phyloP scores from a whole-genome alignment of 53 echinoderm and acorn worm genomes.

The Luidia sarsii region DNA sequence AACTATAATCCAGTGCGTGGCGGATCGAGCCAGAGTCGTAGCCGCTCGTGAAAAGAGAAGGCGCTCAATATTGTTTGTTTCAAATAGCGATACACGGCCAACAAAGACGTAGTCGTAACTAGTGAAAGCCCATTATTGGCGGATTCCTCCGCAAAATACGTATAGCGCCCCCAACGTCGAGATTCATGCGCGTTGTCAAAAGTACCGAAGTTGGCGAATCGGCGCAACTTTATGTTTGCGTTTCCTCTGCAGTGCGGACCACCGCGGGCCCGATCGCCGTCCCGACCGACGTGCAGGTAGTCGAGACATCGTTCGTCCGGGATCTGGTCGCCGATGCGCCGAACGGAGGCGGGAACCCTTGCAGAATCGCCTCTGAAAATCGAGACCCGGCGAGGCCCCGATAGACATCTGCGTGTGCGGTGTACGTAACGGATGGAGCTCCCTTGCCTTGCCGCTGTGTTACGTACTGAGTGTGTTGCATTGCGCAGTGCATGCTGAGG shows the following conservation, averaged over 20 bases:
- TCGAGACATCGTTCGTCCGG: constrained; percentile 13
- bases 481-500: constrained; percentile 33
- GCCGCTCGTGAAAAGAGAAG: too few species aligned
- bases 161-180: constrained; percentile 45
- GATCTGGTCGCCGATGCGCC: not conserved
- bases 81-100: too few species aligned
- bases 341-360: not conserved
- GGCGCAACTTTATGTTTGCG: constrained; percentile 7
- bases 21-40: too few species aligned
- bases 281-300: constrained; percentile 2
- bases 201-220: constrained; percentile 42
- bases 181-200: constrained; percentile 34
- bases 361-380: constrained; percentile 15
- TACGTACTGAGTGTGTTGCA: not conserved
- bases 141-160: too few species aligned
- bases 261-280: not conserved
- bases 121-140: too few species aligned
- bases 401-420: not conserved
- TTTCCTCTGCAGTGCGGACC: constrained; percentile 18
- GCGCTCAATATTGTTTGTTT: too few species aligned
- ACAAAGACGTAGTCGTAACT: too few species aligned
- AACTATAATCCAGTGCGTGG: too few species aligned
- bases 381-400: too few species aligned
- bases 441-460: too few species aligned
- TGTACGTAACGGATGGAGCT: too few species aligned